Evolutionary conservation across 2,888 invertebrate genomes (phyloP).

Genomic region (Syrphus vitripennis): DNA sequence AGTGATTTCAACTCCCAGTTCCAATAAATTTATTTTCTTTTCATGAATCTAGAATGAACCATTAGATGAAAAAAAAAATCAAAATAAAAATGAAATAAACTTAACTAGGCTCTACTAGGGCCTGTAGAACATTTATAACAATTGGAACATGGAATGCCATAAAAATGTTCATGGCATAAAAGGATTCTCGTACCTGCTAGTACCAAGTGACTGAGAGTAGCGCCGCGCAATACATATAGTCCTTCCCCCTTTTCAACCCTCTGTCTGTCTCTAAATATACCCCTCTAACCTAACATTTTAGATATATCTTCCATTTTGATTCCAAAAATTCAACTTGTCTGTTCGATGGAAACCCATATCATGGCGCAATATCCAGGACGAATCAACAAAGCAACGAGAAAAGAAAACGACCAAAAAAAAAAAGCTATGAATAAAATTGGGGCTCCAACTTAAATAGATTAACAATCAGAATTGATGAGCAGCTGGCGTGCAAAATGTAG

Average conservation of each 20-base stretch:
- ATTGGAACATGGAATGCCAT: conserved; percentile 48
- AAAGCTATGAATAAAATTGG: conserved; percentile 54
- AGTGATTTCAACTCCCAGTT: no score
- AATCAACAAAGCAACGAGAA: conserved; percentile 38
- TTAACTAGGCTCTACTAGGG: conserved; percentile 5
- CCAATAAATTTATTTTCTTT: no score
- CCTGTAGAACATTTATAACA: conserved; percentile 45
- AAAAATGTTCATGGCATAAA: conserved; percentile 63
- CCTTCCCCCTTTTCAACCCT: background rate
- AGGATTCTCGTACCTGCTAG: conserved; percentile 59
- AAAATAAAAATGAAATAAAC: background rate
- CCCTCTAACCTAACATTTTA: background rate
- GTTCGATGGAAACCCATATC: conserved; percentile 40
- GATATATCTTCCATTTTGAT: conserved; percentile 29
- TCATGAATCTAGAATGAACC: background rate
- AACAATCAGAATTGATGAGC: conserved; percentile 72
- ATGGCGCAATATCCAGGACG: conserved; percentile 35
- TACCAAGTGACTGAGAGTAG: conserved; percentile 49
- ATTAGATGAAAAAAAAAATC: background rate
- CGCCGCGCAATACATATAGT: background rate
- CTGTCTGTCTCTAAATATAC: background rate
- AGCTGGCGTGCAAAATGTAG: conserved; percentile 69
- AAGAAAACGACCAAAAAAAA: conserved; percentile 16
- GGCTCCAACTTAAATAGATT: conserved; percentile 67
- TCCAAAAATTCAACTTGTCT: conserved; percentile 38